Conservation (phyloP, 53 echinoderm and acorn worm genomes). For the Stichopus horrens region DNA sequence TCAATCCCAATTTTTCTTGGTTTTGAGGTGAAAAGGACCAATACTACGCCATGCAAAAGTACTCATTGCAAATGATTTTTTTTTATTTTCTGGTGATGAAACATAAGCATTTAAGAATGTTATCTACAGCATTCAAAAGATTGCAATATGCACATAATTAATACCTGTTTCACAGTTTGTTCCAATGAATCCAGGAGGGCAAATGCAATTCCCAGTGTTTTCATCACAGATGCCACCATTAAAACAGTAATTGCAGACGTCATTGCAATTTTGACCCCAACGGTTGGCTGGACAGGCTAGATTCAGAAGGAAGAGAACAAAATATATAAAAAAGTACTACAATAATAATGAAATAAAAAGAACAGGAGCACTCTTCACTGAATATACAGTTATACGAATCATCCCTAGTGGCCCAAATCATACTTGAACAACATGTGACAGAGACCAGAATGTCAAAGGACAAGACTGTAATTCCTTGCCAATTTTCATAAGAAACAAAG, state of each 20-base stretch:
- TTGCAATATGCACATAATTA: neutral
- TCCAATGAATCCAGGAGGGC: conserved; percentile 5
- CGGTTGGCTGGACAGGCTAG: neutral
- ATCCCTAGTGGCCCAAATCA: too few species aligned
- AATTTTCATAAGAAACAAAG: too few species aligned
- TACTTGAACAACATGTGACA: too few species aligned
- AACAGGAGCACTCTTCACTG: too few species aligned
- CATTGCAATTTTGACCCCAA: neutral
- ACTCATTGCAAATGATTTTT: neutral
- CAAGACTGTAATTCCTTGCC: too few species aligned
- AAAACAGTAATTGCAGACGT: neutral
- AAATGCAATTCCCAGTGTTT: neutral
- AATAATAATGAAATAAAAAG: neutral
- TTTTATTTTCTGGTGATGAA: neutral
- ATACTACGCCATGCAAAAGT: neutral
- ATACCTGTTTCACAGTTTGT: neutral
- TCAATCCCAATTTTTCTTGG: too few species aligned
- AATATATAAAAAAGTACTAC: neutral
- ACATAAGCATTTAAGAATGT: neutral
- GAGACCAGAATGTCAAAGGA: too few species aligned
- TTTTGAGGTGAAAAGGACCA: too few species aligned
- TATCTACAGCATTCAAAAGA: too few species aligned
- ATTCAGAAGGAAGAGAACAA: neutral
- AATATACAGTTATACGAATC: too few species aligned
- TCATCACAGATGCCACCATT: conserved; percentile 19